A percentile compares a stretch with the other conserved stretches of the same genome.
These are phyloP conservation scores for Drosophila carrolli DNA, from an alignment of 1,140 invertebrate genomes.

Conservation along the genomic window DNA sequence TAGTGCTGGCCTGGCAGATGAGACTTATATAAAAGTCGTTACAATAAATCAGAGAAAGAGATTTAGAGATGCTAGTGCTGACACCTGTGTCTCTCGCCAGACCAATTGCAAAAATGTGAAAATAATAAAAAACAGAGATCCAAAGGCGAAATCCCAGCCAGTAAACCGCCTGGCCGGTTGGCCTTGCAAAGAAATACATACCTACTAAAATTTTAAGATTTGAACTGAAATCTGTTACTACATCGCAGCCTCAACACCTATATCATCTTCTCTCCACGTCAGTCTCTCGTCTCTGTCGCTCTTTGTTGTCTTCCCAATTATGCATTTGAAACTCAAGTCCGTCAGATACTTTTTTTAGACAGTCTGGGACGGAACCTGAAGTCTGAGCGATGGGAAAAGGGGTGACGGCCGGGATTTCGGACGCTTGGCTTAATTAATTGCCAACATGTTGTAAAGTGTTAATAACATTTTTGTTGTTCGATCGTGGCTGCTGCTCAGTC, in stretches of 20 bases:
- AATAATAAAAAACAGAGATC: constrained; percentile 3
- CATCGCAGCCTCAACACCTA: constrained; percentile 69
- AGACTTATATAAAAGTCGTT: constrained; percentile 67
- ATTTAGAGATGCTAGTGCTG: constrained; percentile 41
- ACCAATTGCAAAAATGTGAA: constrained; percentile 45
- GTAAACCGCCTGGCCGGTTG: constrained; percentile 58
- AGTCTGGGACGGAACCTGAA: constrained; percentile 3
- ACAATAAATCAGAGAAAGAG: constrained; percentile 72
- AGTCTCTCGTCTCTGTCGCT: constrained; percentile 5
- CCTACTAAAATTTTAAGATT: constrained; percentile 51
- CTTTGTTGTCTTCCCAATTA: constrained; percentile 47
- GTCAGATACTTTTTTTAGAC: constrained; percentile 18
- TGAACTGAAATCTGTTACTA: constrained; percentile 70
- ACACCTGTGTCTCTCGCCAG: constrained; percentile 15
- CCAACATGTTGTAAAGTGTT: constrained; percentile 70
- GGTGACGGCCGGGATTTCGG: constrained; percentile 13
- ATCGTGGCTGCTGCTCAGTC: constrained; percentile 33
- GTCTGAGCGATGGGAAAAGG: neutral
- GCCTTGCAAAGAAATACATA: constrained; percentile 67
- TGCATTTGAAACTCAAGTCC: constrained; percentile 60
- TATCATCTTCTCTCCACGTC: constrained; percentile 38
- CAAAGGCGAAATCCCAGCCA: constrained; percentile 26
- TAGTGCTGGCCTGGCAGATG: constrained; percentile 60
- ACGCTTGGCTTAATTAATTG: constrained; percentile 72
- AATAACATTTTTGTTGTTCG: constrained; percentile 59